Evolutionary conservation across 2,888 invertebrate species (phyloP), one percentile per base, ranked within the genome.

Genomic region (Erebia epiphron): DNA sequence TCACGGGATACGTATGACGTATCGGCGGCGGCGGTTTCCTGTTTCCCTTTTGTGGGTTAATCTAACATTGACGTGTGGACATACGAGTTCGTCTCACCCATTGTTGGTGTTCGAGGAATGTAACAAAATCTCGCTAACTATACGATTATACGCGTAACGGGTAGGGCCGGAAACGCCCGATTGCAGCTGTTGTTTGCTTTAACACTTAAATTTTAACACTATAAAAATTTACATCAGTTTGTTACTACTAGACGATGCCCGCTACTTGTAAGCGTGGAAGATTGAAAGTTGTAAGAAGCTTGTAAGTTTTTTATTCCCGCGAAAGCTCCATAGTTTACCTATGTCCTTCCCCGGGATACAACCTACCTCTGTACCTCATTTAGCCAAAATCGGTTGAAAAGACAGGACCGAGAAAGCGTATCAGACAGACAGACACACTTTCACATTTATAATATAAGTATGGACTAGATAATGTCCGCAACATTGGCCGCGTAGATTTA

Each of bases 41-140:
- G 76, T 80, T 79, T 79, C 76, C 74, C 71, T 73, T 75, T 74
- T 73, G 72, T 69, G 70, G 75, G 70, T 71, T 75, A 73, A 75
- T 79, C 75, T 75, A 71, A 72, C 67, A 68, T 64, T 57, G 62
- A 41, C 46, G 73, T 67, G 64, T 73, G 57, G 70, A 63, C 69
- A 67, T 67, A 52, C 21, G 56, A 58, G 35, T 60, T 74, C 75
- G 77, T 74, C 68, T 67, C 66, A 60, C 68, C 74, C 71, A 71
- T 70, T 77, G 70, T 76, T 68, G 68, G 72, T 74, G 74, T 83
- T 82, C 79, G 73, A 72, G 61, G 82, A 80, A 83, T 79, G 78
- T 78, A 80, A 82, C 77, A 73, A 76, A 78, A 80, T 77, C 74
- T 72, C 75, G 73, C 74, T 65, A 73, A 75, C 73, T 69, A 70